These are phyloP conservation scores for Morone saxatilis DNA, from an alignment of 2,113 vertebrate species.

Conservation along the genomic window DNA sequence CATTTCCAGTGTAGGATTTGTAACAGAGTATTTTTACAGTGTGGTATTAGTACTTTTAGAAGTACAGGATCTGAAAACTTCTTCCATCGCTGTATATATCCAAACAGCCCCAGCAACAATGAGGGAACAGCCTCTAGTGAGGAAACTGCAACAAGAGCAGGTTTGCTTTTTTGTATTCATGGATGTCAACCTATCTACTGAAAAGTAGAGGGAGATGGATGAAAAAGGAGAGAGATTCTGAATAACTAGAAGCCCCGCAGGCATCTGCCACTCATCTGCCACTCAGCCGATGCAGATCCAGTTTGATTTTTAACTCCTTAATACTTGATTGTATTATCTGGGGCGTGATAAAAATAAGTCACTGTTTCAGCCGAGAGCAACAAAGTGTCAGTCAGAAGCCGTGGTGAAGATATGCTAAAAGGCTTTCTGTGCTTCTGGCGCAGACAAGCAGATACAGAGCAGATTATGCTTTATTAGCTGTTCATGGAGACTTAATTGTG, in stretches of 20 bases:
- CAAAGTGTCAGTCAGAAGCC: slow-evolving; percentile 71
- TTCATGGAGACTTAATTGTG: slow-evolving; percentile 80
- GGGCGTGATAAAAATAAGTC: slow-evolving; percentile 73
- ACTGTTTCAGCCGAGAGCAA: slow-evolving; percentile 69
- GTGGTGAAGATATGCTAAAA: slow-evolving; percentile 64
- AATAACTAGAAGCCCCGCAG: slow-evolving; percentile 48
- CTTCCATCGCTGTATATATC: background rate
- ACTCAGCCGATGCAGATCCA: slow-evolving; percentile 71
- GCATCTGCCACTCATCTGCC: slow-evolving; percentile 72
- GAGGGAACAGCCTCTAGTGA: slow-evolving; percentile 15
- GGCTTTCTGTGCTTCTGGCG: slow-evolving; percentile 64
- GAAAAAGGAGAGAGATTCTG: slow-evolving; percentile 29
- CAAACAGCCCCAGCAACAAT: slow-evolving; percentile 25
- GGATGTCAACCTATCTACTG: slow-evolving; percentile 42
- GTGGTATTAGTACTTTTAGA: background rate
- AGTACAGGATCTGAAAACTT: background rate
- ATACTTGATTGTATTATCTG: slow-evolving; percentile 77
- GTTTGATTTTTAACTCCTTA: slow-evolving; percentile 72
- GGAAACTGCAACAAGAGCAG: slow-evolving; percentile 26
- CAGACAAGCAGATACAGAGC: slow-evolving; percentile 76
- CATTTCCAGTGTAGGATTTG: no score
- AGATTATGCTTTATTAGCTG: slow-evolving; percentile 82
- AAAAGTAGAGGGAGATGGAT: slow-evolving; percentile 56
- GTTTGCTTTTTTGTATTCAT: slow-evolving; percentile 17
- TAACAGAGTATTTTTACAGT: background rate